Base-by-base conservation (phyloP, 2,113 vertebrate genomes). In the Astur gentilis region DNA sequence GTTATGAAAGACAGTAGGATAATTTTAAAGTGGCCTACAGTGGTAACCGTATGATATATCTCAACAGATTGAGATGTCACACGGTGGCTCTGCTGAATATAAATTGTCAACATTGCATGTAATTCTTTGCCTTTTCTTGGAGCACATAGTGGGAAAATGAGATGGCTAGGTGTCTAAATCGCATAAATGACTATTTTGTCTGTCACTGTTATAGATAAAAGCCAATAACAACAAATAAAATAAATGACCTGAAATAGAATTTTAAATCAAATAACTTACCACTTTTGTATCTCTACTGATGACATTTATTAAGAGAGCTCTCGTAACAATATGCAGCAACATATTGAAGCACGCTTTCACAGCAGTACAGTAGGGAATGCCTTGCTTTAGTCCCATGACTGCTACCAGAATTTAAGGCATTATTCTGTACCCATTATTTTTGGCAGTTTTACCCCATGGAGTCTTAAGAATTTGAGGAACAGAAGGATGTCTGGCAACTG, bases 1-100 rank as follows among this genome's bases (percentile, higher is more conserved):
- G 12, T 95, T 96, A 83, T 77, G 82, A 73, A 95, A 95, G 87
- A 84, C 91, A 82, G 87, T 60, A 75, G 91, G 71, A 92, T 89
- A 93, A 95, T 97, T 97, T 57, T 97, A 10, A 96, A 97, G 90
- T 92, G 61, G 86, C 77, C 91, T 97, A 64, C 65, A 86, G 87
- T 95, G 91, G 83, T 96, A 97, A 88, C 54, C 62, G 40, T 57
- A 62, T 50, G 89, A 90, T 90, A 67, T 29, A 88, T 84, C 85
- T 95, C 79, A 96, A 93, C 91, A 91, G 89, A 96, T 70, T 93
- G 83, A 96, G 90, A 93, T 96, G 93, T 95, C 64, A 90, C 47
- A 36, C 47, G 40, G 85, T 52, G 71, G 65, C 72, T 87, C 77
- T 34, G 36, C 52, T 94, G 92, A 96, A 78, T 69, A 71, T 87